Evolutionary conservation across 2,888 invertebrate species (phyloP).

Genomic region (Zaprionus obscuricornis): DNA sequence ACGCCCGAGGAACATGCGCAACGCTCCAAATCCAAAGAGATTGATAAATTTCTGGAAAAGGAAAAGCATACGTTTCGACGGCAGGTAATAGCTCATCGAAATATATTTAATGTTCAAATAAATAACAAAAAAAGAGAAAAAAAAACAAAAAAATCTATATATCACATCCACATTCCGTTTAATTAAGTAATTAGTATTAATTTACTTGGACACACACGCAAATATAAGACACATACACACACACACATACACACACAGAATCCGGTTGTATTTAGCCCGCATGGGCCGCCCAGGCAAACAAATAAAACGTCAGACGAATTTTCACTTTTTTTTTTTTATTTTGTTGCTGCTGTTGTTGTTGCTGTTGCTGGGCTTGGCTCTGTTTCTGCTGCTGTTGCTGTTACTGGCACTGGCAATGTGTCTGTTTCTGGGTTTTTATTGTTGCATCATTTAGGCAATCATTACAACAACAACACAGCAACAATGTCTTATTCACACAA

Average conservation of each 20-base stretch:
- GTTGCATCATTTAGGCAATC: slow-evolving; percentile 69
- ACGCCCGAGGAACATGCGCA: slow-evolving; percentile 95
- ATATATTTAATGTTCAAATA: too few species aligned
- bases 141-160: neutral
- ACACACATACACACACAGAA: slow-evolving; percentile 15
- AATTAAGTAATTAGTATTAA: slow-evolving; percentile 64
- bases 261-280: slow-evolving; percentile 62
- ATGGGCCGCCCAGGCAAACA: slow-evolving; percentile 61
- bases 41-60: slow-evolving; percentile 93
- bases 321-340: slow-evolving; percentile 54
- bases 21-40: slow-evolving; percentile 92
- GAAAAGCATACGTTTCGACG: slow-evolving; percentile 92
- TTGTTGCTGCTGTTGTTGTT: slow-evolving; percentile 17
- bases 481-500: slow-evolving; percentile 55
- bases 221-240: slow-evolving; percentile 5
- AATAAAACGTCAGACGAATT: slow-evolving; percentile 58
- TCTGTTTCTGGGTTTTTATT: slow-evolving; percentile 57
- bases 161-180: slow-evolving; percentile 40
- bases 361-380: slow-evolving; percentile 33
- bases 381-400: slow-evolving; percentile 22
- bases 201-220: slow-evolving; percentile 38
- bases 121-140: neutral
- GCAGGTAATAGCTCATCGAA: too few species aligned
- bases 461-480: slow-evolving; percentile 34
- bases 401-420: slow-evolving; percentile 28